These are phyloP conservation scores for Dynastes maya DNA, from an alignment of 2,888 invertebrate genomes.

Conservation along the genomic window DNA sequence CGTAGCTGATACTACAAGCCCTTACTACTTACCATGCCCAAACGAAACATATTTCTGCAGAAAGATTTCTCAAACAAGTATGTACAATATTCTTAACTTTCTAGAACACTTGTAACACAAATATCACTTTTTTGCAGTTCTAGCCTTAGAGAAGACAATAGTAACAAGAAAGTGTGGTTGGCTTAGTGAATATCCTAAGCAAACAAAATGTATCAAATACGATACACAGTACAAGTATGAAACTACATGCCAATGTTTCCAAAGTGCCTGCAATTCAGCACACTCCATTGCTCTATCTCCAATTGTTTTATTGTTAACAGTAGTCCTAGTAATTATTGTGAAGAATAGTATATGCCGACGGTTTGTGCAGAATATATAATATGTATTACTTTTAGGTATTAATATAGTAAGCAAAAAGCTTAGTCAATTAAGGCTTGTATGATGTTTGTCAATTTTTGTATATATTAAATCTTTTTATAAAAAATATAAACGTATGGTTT, in stretches of 20 bases:
- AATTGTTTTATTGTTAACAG: neutral
- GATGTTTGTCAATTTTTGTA: no score
- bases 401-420: no score
- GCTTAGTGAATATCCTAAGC: constrained; percentile 61
- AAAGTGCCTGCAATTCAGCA: constrained; percentile 75
- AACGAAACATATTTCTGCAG: constrained; percentile 76
- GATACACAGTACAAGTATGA: constrained; percentile 79
- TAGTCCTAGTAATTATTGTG: neutral
- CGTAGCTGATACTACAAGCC: constrained; percentile 73
- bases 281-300: constrained; percentile 24
- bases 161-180: constrained; percentile 78
- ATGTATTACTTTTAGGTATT: no score
- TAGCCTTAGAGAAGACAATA: constrained; percentile 68
- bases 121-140: constrained; percentile 65
- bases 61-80: constrained; percentile 79
- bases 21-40: constrained; percentile 69
- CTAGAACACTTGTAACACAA: no score
- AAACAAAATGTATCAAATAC: constrained; percentile 72
- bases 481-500: no score
- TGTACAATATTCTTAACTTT: neutral
- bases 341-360: neutral
- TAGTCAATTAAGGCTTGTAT: no score
- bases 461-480: no score
- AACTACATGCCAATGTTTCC: constrained; percentile 77
- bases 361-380: neutral